A percentile compares a stretch with the other conserved stretches of the same genome.
These are phyloP conservation scores for Thymelicus sylvestris DNA, from an alignment of 2,888 invertebrate species.

Conservation along the genomic window DNA sequence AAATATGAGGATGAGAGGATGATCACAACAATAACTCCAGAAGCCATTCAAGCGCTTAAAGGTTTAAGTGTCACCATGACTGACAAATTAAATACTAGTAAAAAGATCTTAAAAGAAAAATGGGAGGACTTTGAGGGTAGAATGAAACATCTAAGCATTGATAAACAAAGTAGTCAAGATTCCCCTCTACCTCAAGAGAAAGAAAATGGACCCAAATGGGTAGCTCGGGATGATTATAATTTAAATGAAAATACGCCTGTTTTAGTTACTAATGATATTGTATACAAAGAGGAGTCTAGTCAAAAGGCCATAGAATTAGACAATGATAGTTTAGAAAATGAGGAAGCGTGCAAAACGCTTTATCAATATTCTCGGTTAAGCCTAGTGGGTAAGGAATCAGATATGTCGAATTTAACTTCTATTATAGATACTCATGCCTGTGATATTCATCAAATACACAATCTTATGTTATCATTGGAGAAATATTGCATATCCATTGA, in stretches of 20 bases:
- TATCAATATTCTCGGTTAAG: conserved; percentile 79
- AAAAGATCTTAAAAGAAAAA: conserved; percentile 82
- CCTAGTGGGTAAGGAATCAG: conserved; percentile 69
- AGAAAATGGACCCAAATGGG: conserved; percentile 52
- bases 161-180: conserved; percentile 53
- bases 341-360: conserved; percentile 67
- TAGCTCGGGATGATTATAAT: conserved; percentile 52
- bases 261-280: conserved; percentile 63
- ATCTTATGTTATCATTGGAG: conserved; percentile 70
- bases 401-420: conserved; percentile 73
- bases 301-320: conserved; percentile 71
- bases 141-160: conserved; percentile 72
- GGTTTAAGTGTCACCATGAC: conserved; percentile 79
- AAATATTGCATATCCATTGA: conserved; percentile 72
- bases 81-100: conserved; percentile 80
- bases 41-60: conserved; percentile 80
- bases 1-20: conserved; percentile 64
- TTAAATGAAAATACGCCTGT: conserved; percentile 48
- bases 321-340: conserved; percentile 60
- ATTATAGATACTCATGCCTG: conserved; percentile 71
- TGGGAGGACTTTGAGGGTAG: conserved; percentile 81
- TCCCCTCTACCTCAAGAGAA: conserved; percentile 47
- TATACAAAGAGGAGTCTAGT: conserved; percentile 79
- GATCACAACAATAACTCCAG: conserved; percentile 66
- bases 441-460: conserved; percentile 76